phyloP scores from a whole-genome alignment of 2,797 vertebrate genomes.

The Rhynchotus rufescens region DNA sequence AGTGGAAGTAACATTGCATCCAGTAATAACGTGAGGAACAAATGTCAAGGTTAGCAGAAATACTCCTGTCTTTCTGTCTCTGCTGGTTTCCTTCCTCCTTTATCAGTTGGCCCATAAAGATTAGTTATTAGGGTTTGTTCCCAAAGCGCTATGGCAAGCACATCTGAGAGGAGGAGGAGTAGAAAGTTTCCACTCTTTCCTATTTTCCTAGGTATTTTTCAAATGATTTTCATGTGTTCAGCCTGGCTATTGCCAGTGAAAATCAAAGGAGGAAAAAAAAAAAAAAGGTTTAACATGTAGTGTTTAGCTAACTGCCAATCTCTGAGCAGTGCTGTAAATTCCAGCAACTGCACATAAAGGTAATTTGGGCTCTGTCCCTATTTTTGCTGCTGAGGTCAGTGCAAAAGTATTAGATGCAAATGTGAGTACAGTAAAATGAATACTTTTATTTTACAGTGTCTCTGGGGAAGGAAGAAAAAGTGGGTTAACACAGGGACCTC shows the following conservation, averaged over 20 bases:
- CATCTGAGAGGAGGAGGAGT: not conserved
- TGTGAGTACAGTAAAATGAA: not conserved
- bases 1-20: not conserved
- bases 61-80: not conserved
- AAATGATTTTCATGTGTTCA: not conserved
- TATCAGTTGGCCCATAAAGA: not conserved
- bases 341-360: conserved; percentile 36
- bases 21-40: not conserved
- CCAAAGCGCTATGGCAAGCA: not conserved
- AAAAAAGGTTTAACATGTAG: conserved; percentile 41
- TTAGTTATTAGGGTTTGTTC: not conserved
- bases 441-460: not conserved
- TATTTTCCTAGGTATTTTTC: not conserved
- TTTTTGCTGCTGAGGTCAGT: not conserved
- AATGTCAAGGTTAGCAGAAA: conserved; percentile 30
- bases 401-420: not conserved
- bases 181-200: conserved; percentile 49
- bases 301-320: conserved; percentile 75
- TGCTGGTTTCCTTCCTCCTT: not conserved
- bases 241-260: not conserved
- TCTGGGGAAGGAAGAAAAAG: not conserved
- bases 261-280: conserved; percentile 15
- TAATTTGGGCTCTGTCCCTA: not conserved
- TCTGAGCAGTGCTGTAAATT: conserved; percentile 65
- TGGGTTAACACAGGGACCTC: not conserved